These are phyloP conservation scores for Dynastes tityus DNA, from an alignment of 2,888 invertebrate genomes.

Conservation along the genomic window DNA sequence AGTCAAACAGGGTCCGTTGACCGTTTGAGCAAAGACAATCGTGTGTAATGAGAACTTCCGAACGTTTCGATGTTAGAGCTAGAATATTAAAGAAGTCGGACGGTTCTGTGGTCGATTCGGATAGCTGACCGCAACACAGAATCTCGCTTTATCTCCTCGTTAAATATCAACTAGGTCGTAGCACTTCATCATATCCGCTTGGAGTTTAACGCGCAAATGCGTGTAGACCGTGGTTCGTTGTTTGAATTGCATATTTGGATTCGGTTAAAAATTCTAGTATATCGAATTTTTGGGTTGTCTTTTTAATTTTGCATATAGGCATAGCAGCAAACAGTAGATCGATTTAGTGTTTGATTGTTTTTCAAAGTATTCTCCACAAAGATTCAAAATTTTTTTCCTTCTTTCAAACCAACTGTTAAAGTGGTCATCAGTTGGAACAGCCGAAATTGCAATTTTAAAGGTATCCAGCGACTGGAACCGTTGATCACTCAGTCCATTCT, in stretches of 20 bases:
- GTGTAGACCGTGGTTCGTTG: not conserved
- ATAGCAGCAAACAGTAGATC: no score
- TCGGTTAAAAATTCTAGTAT: no score
- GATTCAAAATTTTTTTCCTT: no score
- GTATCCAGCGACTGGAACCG: no score
- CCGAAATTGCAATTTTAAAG: no score
- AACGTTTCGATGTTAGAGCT: constrained; percentile 33
- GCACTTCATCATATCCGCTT: not conserved
- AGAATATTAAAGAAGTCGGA: constrained; percentile 35
- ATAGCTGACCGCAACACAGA: constrained; percentile 27
- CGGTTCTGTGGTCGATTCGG: constrained; percentile 8
- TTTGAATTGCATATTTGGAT: not conserved
- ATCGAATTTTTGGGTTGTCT: no score
- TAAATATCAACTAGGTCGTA: not conserved
- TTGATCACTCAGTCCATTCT: no score
- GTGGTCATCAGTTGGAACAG: no score
- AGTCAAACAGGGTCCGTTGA: constrained; percentile 24
- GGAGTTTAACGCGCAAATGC: not conserved
- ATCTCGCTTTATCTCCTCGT: constrained; percentile 7
- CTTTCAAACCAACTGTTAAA: no score
- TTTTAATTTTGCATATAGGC: no score
- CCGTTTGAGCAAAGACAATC: constrained; percentile 22
- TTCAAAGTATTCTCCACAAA: no score
- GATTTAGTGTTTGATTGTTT: no score
- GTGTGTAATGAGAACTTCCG: constrained; percentile 1